Conservation (phyloP, 2,797 vertebrate genomes). For the Pygocentrus nattereri region DNA sequence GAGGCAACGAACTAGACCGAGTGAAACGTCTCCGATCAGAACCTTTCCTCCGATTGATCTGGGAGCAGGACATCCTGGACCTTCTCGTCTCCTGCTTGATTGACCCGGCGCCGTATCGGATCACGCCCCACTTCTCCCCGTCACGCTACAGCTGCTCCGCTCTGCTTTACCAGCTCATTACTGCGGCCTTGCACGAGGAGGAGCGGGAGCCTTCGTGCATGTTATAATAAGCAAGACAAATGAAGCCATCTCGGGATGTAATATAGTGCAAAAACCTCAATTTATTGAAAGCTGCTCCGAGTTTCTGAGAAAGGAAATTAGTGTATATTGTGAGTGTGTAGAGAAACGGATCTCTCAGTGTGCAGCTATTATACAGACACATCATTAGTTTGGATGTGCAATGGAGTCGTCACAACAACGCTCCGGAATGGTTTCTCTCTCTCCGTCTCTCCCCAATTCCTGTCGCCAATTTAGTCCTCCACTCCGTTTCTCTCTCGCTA, state of each 20-base stretch:
- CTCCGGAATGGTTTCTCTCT: conserved; percentile 19
- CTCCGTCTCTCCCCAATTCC: conserved; percentile 20
- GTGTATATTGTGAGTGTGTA: conserved; percentile 22
- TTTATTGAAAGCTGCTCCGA: conserved; percentile 34
- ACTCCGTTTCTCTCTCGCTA: conserved; percentile 17
- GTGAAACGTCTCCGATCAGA: background rate
- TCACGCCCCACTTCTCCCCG: background rate
- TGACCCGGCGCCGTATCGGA: conserved; percentile 23
- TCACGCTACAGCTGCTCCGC: conserved; percentile 7
- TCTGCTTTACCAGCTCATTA: conserved; percentile 43
- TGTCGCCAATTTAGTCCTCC: conserved; percentile 9
- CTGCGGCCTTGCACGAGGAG: background rate
- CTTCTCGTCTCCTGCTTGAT: conserved; percentile 2
- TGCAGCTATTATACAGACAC: conserved; percentile 48
- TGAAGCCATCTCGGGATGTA: conserved; percentile 38
- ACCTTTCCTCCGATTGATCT: background rate
- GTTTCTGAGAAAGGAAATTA: conserved; percentile 47
- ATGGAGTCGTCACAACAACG: conserved; percentile 40
- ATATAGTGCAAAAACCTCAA: conserved; percentile 39
- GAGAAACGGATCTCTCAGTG: conserved; percentile 21
- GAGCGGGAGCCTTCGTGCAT: background rate
- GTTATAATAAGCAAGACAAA: conserved; percentile 53
- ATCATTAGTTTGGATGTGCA: conserved; percentile 50
- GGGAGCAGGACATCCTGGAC: conserved; percentile 11
- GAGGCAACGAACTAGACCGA: no score